phyloP scores from a whole-genome alignment of 1,140 invertebrate species.

The Drosophila prosaltans region DNA sequence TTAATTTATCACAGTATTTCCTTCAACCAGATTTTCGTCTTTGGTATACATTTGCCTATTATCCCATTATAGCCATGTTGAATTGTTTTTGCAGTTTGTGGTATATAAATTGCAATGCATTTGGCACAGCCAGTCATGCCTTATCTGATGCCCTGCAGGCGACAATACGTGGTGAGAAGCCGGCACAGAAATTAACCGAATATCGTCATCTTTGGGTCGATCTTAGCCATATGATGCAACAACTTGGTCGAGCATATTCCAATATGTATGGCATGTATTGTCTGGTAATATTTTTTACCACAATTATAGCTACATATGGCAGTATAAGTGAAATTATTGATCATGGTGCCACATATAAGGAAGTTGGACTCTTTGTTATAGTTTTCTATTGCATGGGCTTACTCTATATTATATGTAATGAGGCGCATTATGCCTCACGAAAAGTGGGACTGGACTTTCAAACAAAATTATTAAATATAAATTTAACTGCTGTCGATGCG shows the following conservation, averaged over 20 bases:
- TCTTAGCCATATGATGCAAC: constrained; percentile 89
- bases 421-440: constrained; percentile 86
- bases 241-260: constrained; percentile 87
- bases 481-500: constrained; percentile 86
- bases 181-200: constrained; percentile 86
- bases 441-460: constrained; percentile 88
- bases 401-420: constrained; percentile 88
- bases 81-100: constrained; percentile 88
- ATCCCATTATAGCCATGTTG: constrained; percentile 88
- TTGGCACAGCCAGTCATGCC: constrained; percentile 86
- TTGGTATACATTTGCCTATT: constrained; percentile 88
- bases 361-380: constrained; percentile 87
- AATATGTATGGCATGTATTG: constrained; percentile 89
- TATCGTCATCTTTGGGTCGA: constrained; percentile 88
- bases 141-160: constrained; percentile 85
- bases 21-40: constrained; percentile 87
- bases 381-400: constrained; percentile 87
- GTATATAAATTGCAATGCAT: constrained; percentile 87
- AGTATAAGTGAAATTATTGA: constrained; percentile 88
- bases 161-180: constrained; percentile 85
- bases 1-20: constrained; percentile 87
- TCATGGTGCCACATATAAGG: constrained; percentile 87
- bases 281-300: constrained; percentile 88
- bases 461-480: constrained; percentile 86
- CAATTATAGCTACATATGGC: constrained; percentile 87